Percentiles rank a stretch among this genome's conserved stretches.
Conservation (phyloP, 2,888 invertebrate genomes). For the Bugula neritina region DNA sequence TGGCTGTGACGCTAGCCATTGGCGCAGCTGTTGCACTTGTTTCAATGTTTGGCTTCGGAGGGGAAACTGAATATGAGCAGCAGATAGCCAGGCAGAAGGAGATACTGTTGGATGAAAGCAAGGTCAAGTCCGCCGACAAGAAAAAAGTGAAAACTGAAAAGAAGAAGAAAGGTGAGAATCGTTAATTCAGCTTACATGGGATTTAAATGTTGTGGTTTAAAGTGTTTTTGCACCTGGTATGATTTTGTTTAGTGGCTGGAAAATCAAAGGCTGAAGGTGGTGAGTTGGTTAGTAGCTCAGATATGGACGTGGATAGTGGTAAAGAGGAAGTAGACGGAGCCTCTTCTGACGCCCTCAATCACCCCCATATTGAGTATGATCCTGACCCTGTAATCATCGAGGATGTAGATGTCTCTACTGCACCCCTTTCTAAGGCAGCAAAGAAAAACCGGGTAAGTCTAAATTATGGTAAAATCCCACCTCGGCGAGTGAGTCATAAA, state of each 20-base stretch:
- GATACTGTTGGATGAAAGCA: background rate
- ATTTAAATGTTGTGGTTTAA: no score
- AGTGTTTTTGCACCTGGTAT: no score
- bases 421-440: background rate
- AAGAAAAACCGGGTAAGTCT: background rate
- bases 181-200: no score
- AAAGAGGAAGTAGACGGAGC: background rate
- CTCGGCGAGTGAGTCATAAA: no score
- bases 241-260: no score
- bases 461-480: no score
- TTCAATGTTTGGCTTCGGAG: constrained; percentile 19
- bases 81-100: constrained; percentile 21
- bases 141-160: constrained; percentile 17
- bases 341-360: background rate
- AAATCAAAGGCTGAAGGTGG: background rate
- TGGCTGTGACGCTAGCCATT: background rate
- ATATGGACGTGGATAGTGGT: background rate
- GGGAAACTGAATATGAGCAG: constrained; percentile 10
- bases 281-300: background rate
- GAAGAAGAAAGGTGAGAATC: background rate
- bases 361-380: constrained; percentile 23
- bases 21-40: background rate
- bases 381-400: constrained; percentile 21
- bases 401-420: background rate
- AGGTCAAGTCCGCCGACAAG: constrained; percentile 2